These are phyloP conservation scores for Drosophila rufa DNA, from an alignment of 1,140 invertebrate genomes.

Conservation along the genomic window DNA sequence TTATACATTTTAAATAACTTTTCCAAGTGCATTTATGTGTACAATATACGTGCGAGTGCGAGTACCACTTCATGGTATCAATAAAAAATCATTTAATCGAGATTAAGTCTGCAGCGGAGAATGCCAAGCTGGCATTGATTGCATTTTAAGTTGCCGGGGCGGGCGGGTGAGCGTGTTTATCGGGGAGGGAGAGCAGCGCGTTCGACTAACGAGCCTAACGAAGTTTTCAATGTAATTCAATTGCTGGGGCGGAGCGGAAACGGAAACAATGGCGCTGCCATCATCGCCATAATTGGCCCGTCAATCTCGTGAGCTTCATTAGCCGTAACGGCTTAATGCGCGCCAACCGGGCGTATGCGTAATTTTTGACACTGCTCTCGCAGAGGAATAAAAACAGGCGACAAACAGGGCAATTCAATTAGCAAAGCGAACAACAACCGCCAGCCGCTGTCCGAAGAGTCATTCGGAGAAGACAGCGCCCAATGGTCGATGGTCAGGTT, in stretches of 20 bases:
- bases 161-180: constrained; percentile 52
- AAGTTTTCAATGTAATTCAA: constrained; percentile 74
- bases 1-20: not conserved
- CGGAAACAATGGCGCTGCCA: constrained; percentile 60
- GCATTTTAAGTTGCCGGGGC: constrained; percentile 69
- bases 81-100: constrained; percentile 45
- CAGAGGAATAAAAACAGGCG: constrained; percentile 1
- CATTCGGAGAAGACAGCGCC: constrained; percentile 7
- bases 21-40: not conserved
- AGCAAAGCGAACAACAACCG: constrained; percentile 36
- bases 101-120: constrained; percentile 28
- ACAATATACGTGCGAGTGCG: constrained; percentile 1
- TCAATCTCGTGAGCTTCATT: constrained; percentile 62
- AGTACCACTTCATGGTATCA: constrained; percentile 24
- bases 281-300: constrained; percentile 49
- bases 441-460: constrained; percentile 24
- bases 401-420: constrained; percentile 53
- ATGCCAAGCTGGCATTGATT: constrained; percentile 59
- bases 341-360: constrained; percentile 46
- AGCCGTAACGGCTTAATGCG: constrained; percentile 57
- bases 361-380: constrained; percentile 43
- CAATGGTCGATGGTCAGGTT: constrained; percentile 30
- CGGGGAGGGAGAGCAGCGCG: constrained; percentile 3
- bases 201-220: constrained; percentile 66
- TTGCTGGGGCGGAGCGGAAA: constrained; percentile 38